Base-by-base conservation (phyloP, 2,797 vertebrate genomes). In the Pseudopleuronectes americanus region DNA sequence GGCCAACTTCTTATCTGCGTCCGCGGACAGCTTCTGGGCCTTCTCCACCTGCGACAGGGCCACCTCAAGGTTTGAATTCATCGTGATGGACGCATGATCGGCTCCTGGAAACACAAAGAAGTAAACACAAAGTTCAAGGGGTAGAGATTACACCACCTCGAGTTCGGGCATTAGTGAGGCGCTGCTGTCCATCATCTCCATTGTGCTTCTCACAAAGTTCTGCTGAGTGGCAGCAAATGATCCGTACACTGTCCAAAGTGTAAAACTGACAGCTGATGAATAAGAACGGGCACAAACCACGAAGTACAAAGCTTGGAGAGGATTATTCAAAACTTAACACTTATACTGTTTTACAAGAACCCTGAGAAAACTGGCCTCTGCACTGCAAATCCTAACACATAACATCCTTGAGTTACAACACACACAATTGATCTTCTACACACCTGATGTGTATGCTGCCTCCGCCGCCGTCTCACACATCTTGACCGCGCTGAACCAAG, bases 391-490 rank as follows among this genome's bases (percentile, higher is more conserved):
- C 68, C 51, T 28, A 51, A 74, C 63, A 63, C 41, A 67, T 43
- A 47, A 24, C 13, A 22, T 53, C 62, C 23, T 9, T 38, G 36
- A 45, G 21, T 51, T 64, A 36, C 63, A 54, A 8, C 6, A 12
- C 57, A 41, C 28, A 21, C n/a, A 13, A 17, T 23, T 41, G 1
- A 52, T 52, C 33, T 47, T 60, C 64, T 31, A 80, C 92, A 77
- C 84, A 97, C 98, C 98, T 78, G 97, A 94, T 2, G 90, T 93
- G 78, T 96, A 96, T 0, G 98, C 97, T 0, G 96, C 96, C 85
- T 98, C 97, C 2, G 96, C 96, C 4, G 97, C 96, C 84, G 93
- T 92, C 87, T 99, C 96, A n/a, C 96, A 98, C 23, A 99, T 93
- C 60, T 83, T 90, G 21, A 98, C 73, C 0, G 97, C 96, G 0